Conservation (phyloP, 37 sponge, comb jelly and placozoan species). For the Ianthella basta region DNA sequence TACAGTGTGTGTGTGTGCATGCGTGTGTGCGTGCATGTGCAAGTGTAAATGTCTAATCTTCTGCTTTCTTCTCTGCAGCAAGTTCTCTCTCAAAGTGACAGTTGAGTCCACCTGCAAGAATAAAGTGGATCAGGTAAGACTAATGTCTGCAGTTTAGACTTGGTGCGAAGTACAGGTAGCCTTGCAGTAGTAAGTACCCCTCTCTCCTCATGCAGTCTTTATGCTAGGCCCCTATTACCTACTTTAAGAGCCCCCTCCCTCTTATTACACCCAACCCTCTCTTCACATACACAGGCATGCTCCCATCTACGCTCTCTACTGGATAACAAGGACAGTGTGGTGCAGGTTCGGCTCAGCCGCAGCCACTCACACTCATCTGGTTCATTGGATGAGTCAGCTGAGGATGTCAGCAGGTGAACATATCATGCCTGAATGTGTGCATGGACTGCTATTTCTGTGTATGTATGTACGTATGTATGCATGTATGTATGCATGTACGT, state of each 20-base stretch:
- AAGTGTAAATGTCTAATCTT: no score
- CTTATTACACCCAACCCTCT: not conserved
- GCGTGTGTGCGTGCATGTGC: conserved; percentile 10
- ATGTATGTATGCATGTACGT: no score
- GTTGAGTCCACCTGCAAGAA: conserved; percentile 45
- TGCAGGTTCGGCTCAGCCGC: conserved; percentile 1
- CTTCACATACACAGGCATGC: not conserved
- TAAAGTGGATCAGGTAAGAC: conserved; percentile 57
- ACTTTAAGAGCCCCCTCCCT: not conserved
- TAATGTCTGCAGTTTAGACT: no score
- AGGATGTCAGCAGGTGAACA: not conserved
- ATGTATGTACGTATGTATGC: no score
- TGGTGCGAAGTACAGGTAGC: no score
- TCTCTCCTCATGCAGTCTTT: no score
- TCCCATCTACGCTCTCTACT: not conserved
- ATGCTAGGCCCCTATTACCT: not conserved
- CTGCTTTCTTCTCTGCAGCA: not conserved
- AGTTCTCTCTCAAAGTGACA: conserved; percentile 51
- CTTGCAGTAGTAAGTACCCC: no score
- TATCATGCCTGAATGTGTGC: no score
- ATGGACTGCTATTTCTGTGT: not conserved
- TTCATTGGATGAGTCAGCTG: conserved; percentile 2
- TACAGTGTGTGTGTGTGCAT: conserved; percentile 19
- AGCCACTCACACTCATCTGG: not conserved
- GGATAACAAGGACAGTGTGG: not conserved